Evolutionary conservation across 1,140 invertebrate genomes (phyloP).

Genomic region (Tenebrio molitor): DNA sequence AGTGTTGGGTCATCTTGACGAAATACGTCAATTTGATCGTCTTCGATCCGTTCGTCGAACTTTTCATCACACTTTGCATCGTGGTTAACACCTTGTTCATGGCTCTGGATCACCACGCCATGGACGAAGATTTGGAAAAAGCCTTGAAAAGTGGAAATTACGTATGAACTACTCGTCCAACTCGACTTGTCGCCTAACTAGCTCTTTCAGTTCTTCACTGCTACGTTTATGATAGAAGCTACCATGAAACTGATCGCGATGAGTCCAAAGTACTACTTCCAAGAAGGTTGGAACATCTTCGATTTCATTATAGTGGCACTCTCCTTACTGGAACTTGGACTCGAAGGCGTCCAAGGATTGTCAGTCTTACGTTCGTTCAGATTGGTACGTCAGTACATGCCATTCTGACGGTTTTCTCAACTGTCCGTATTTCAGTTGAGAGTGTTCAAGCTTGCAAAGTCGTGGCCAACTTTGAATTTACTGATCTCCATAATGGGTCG

Average conservation of each 20-base stretch:
- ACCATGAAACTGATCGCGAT: constrained; percentile 95
- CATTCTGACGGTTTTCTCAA: constrained; percentile 14
- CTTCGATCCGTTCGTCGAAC: constrained; percentile 97
- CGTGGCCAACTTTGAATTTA: constrained; percentile 98
- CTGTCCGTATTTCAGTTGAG: constrained; percentile 81
- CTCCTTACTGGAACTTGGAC: constrained; percentile 92
- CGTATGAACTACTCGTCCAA: constrained; percentile 75
- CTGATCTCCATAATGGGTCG: constrained; percentile 98
- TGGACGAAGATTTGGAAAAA: constrained; percentile 88
- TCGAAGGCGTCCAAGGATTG: constrained; percentile 94
- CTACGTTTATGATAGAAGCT: constrained; percentile 98
- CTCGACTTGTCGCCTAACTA: neutral
- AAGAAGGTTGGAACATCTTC: constrained; percentile 99
- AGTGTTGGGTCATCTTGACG: constrained; percentile 91
- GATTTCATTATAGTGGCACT: constrained; percentile 98
- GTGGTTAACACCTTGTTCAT: constrained; percentile 98
- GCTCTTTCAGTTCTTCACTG: constrained; percentile 90
- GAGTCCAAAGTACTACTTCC: constrained; percentile 97
- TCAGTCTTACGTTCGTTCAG: constrained; percentile 97
- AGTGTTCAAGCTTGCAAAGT: constrained; percentile 99
- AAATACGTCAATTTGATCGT: constrained; percentile 92
- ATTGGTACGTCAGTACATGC: constrained; percentile 82
- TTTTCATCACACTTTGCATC: constrained; percentile 98
- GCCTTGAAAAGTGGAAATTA: constrained; percentile 94
- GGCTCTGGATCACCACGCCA: constrained; percentile 96